phyloP scores from a whole-genome alignment of 1,140 invertebrate genomes.

The Physella acuta region DNA sequence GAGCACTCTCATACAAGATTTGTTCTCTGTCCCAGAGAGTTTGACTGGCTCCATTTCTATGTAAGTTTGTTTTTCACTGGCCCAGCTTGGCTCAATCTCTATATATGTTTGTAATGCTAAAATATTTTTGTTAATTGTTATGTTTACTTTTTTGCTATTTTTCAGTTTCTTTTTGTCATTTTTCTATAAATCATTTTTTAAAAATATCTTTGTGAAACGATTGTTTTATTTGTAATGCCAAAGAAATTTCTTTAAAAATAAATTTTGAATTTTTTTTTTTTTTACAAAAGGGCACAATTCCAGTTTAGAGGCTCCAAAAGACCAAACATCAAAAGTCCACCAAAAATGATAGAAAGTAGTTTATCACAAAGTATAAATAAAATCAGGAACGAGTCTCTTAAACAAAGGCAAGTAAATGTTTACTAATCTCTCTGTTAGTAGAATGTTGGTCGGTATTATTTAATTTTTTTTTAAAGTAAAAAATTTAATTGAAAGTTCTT shows the following conservation, averaged over 20 bases:
- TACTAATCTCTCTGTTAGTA: background rate
- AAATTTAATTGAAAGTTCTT: too few relatives aligned
- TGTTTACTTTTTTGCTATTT: too few relatives aligned
- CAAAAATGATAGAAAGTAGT: background rate
- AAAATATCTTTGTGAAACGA: too few relatives aligned
- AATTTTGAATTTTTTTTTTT: background rate
- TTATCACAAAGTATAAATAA: constrained; percentile 13
- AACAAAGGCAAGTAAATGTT: constrained; percentile 1
- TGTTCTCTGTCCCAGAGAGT: constrained; percentile 40
- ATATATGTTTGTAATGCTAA: constrained; percentile 3
- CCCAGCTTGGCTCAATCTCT: background rate
- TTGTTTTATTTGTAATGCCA: too few relatives aligned
- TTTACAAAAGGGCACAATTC: background rate
- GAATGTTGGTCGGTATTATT: too few relatives aligned
- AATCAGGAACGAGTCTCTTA: background rate
- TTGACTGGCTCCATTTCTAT: constrained; percentile 44
- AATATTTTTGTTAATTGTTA: too few relatives aligned
- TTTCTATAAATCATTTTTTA: too few relatives aligned
- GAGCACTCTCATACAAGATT: constrained; percentile 39
- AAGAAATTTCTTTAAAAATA: constrained; percentile 9
- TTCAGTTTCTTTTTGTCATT: too few relatives aligned
- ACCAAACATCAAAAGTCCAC: background rate
- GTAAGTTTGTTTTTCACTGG: too few relatives aligned
- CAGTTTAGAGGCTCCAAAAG: constrained; percentile 5
- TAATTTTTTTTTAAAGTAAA: background rate